phyloP scores from a whole-genome alignment of 1,140 invertebrate species.

The Lineus longissimus region DNA sequence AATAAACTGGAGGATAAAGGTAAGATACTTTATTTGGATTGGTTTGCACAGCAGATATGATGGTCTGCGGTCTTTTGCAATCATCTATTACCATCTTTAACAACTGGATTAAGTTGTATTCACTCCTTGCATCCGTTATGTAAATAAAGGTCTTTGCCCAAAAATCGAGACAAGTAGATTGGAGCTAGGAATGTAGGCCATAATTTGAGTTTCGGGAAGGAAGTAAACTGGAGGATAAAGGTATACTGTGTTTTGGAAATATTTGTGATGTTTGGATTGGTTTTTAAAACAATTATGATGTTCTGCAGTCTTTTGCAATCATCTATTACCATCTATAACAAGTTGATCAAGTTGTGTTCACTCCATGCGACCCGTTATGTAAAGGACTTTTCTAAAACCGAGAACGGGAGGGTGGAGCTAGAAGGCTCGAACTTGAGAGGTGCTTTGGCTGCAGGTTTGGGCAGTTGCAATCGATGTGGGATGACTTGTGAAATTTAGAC shows the following conservation, averaged over 20 bases:
- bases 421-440: no score
- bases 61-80: conserved; percentile 15
- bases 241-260: background rate
- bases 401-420: conserved; percentile 59
- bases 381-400: no score
- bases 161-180: no score
- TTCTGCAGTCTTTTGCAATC: conserved; percentile 17
- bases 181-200: conserved; percentile 57
- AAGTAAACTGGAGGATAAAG: background rate
- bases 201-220: conserved; percentile 16
- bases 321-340: background rate
- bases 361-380: no score
- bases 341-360: conserved; percentile 9
- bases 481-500: no score
- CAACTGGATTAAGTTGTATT: conserved; percentile 8
- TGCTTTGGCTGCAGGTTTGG: no score
- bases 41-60: conserved; percentile 19
- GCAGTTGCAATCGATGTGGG: no score
- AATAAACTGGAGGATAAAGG: background rate
- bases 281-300: conserved; percentile 19
- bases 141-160: no score
- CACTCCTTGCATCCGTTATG: no score
- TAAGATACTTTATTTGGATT: conserved; percentile 13
- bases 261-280: conserved; percentile 24
- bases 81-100: conserved; percentile 2